Evolutionary conservation across 2,797 vertebrate species (phyloP), one percentile per base, ranked within the genome.

Genomic region (Malurus leucopterus): DNA sequence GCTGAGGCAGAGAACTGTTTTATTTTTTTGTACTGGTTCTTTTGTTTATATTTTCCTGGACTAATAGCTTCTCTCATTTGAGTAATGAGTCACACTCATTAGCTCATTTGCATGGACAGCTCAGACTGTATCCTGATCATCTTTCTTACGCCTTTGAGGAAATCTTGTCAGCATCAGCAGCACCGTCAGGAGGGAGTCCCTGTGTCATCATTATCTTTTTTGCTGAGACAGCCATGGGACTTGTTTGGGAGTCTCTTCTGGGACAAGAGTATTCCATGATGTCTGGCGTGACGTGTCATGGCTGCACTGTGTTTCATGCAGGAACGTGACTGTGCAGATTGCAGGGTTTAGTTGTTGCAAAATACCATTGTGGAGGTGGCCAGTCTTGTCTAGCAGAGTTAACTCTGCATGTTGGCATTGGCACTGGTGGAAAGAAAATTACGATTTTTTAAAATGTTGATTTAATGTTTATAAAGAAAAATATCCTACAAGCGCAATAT

Each of bases 291-390:
- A 51, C 18, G 32, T 63, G 1, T 78, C 32, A 3, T 22, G 27
- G 51, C 34, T 57, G 38, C n/a, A 2, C 23, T 22, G 30, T 3
- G 3, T 41, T 64, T 32, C 18, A 2, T 27, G 26, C 26, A 49
- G 67, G 38, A 64, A 3, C 1, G 0, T 4, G 73, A 21, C n/a
- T 51, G 43, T n/a, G 44, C 24, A 24, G 41, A 4, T 26, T 30
- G 59, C 36, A 55, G 54, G 30, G 46, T 75, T 15, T 6, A 15
- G 6, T 11, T 27, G 13, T 23, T 47, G 34, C 0, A 0, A 49
- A 4, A n/a, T 59, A 62, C 47, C 0, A 0, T 27, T 46, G 26
- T 38, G 30, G 18, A 9, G 36, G 24, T 47, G n/a, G 34, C 44
- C 9, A 2, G n/a, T 68, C 53, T 67, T 30, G 15, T 59, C 44